Base-by-base conservation (phyloP, 1,140 invertebrate species). In the Pomacea maculata region DNA sequence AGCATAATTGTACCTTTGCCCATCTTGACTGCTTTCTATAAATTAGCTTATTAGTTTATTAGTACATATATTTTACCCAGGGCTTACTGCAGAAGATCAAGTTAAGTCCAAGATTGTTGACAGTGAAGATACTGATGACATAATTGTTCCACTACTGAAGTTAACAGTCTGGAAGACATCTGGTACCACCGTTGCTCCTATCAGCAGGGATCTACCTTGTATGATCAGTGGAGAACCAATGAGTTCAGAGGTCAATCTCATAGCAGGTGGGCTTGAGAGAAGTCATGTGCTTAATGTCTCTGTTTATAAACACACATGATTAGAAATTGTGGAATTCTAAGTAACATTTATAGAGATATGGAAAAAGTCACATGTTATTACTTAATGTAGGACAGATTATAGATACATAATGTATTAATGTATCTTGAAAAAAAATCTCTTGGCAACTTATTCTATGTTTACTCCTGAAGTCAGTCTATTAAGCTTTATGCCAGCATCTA, bases 211-310 rank as follows among this genome's bases (percentile, higher is more conserved):
- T 71, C 67, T 87, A 6, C 63, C 73, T 17, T 85, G 83, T 75
- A 78, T 79, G 17, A 64, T 86, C 14, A 84, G 84, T 73, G 81
- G 71, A 52, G 83, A 85, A 6, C 67, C 71, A 19, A 55, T 87
- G 5, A 34, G 67, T 2, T 83, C 83, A 15, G 86, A 87, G 79
- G 83, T 83, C 15, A 85, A 86, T 71, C 80, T 87, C 15, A 29
- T 87, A 12, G 65, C 82, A 80, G 86, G 86, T 87, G 55, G 72
- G 80, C 73, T n/a, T 74, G 29, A 45, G 6, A 71, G 68, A 8
- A 45, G n/a, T 25, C 14, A n/a, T 10, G 14, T 14, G 14, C n/a
- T 71, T 12, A 15, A 71, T 71, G 68, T 15, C 45, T 71, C 15
- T 71, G 68, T 71, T 25, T 34, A 7, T 14, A 10, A 15, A 71